phyloP scores from a whole-genome alignment of 2,888 invertebrate genomes.

The Rhagophthalmus giganteus region DNA sequence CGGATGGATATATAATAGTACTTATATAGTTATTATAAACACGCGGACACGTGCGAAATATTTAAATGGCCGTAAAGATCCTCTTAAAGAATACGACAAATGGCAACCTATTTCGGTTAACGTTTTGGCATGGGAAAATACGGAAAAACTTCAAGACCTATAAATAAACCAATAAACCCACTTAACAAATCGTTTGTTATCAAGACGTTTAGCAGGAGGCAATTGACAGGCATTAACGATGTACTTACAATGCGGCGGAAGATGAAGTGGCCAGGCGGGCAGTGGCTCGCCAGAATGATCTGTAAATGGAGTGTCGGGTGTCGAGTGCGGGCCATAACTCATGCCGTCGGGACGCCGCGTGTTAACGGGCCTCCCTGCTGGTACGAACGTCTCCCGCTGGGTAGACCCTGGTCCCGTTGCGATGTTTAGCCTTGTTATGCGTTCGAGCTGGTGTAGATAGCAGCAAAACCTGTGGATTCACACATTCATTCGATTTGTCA shows the following conservation, averaged over 20 bases:
- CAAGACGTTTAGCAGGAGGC: slow-evolving; percentile 52
- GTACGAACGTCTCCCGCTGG: slow-evolving; percentile 48
- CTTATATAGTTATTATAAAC: slow-evolving; percentile 7
- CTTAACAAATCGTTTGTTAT: slow-evolving; percentile 51
- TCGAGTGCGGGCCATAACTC: slow-evolving; percentile 59
- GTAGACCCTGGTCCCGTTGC: slow-evolving; percentile 45
- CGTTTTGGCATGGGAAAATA: slow-evolving; percentile 3
- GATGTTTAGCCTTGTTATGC: slow-evolving; percentile 46
- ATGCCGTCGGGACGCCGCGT: slow-evolving; percentile 52
- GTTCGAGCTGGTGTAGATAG: slow-evolving; percentile 26
- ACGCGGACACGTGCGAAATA: slow-evolving; percentile 5
- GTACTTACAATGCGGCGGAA: slow-evolving; percentile 45
- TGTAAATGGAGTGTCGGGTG: slow-evolving; percentile 62
- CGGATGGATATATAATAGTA: too few relatives aligned
- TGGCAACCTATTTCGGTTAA: not conserved
- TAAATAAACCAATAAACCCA: slow-evolving; percentile 49
- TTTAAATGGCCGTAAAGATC: slow-evolving; percentile 1
- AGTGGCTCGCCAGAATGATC: slow-evolving; percentile 59
- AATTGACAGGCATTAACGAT: slow-evolving; percentile 51
- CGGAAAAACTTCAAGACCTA: slow-evolving; percentile 28
- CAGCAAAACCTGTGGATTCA: slow-evolving; percentile 41
- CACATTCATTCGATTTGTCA: slow-evolving; percentile 33
- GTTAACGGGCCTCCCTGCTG: slow-evolving; percentile 49
- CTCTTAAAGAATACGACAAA: slow-evolving; percentile 1
- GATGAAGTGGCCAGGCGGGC: slow-evolving; percentile 39